Conservation (phyloP, 2,113 vertebrate species). For the Xenus cinereus region DNA sequence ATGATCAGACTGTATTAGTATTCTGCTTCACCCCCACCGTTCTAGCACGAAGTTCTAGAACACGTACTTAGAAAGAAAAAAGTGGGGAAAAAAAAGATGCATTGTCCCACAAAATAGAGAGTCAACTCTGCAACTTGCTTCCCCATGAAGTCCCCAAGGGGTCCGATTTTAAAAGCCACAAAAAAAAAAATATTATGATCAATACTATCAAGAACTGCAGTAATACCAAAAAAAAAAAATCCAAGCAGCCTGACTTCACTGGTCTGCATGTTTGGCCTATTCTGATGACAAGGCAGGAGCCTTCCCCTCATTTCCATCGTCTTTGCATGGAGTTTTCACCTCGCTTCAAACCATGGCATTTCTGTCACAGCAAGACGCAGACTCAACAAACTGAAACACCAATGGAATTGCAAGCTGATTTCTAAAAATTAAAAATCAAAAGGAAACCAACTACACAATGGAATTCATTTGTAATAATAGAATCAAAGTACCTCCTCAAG, state of each 20-base stretch:
- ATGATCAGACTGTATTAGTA: neutral
- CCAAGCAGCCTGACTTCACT: neutral
- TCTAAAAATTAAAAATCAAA: constrained; percentile 6
- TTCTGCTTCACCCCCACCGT: neutral
- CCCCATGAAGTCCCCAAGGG: neutral
- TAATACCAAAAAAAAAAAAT: neutral
- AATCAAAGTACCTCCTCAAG: neutral
- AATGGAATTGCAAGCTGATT: neutral
- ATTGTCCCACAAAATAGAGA: neutral
- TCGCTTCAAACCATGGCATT: neutral
- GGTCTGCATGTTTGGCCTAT: neutral
- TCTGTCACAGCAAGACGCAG: neutral
- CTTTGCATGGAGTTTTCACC: neutral
- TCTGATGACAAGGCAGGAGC: neutral
- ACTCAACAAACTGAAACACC: neutral
- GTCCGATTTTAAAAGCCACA: neutral
- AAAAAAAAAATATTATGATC: neutral
- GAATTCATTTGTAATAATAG: neutral
- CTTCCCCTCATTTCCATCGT: neutral
- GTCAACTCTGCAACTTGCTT: neutral
- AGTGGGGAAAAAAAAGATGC: neutral
- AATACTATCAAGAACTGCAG: neutral
- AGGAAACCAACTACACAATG: neutral
- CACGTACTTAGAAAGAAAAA: neutral
- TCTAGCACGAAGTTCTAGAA: neutral